Base-by-base conservation (phyloP, 1,140 invertebrate species). In the Musca domestica region DNA sequence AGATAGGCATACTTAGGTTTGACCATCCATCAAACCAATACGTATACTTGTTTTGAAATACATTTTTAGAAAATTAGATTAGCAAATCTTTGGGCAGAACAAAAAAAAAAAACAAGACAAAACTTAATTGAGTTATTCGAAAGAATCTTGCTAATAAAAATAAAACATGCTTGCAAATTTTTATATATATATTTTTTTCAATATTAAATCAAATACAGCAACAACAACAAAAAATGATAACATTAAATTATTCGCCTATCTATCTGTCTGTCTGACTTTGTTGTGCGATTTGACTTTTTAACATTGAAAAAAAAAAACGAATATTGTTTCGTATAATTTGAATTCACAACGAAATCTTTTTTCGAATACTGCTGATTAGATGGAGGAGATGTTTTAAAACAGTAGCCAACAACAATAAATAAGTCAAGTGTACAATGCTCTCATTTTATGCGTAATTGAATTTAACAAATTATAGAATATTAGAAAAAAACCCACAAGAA, bases 361-460 rank as follows among this genome's bases (percentile, higher is more conserved):
- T 30, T 30, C 20, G 25, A 54, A 10, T 54, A n/a, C 25, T 61
- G 34, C 34, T 61, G 27, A 46, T 69, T 46, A 41, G 34, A 41
- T 9, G 10, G n/a, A n/a, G n/a, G n/a, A n/a, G n/a, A n/a, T n/a
- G n/a, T n/a, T n/a, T n/a, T n/a, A n/a, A n/a, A 41, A 41, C 34
- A 41, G 2, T 12, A 12, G 10, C 10, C 34, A 41, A 41, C n/a
- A n/a, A n/a, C 34, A 41, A 41, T 65, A 19, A 49, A 69, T 51
- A 69, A 48, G 65, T 66, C 47, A 66, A 66, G 65, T 34, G 51
- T 54, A 64, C 49, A 69, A 58, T 66, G 64, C 47, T 66, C 64
- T 69, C 41, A 69, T 69, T 66, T 69, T 61, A 66, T 69, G 68
- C 68, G 52, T 65, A 69, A 69, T 69, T 69, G 46, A 69, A 49